These are phyloP conservation scores for Borostomias antarcticus DNA, from an alignment of 2,797 vertebrate species.

Conservation along the genomic window DNA sequence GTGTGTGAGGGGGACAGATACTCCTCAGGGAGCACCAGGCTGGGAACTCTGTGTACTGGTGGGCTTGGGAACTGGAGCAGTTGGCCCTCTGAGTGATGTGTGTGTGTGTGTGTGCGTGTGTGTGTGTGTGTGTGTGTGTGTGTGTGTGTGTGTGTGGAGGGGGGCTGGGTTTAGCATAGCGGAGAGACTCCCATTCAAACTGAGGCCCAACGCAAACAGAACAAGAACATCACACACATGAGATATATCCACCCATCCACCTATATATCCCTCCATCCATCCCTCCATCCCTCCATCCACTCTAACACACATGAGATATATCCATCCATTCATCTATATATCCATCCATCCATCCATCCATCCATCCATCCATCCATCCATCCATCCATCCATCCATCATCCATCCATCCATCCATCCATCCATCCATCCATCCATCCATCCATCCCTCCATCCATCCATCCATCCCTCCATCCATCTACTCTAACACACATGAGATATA, in stretches of 20 bases:
- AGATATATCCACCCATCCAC: constrained; percentile 16
- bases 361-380: too few relatives aligned
- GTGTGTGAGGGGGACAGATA: constrained; percentile 34
- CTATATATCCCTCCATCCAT: too few relatives aligned
- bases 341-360: too few relatives aligned
- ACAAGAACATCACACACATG: constrained; percentile 19
- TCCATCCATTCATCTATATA: too few relatives aligned
- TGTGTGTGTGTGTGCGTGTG: neutral
- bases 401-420: too few relatives aligned
- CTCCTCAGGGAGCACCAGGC: neutral
- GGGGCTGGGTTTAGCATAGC: neutral
- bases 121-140: neutral
- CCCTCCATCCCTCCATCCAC: too few relatives aligned
- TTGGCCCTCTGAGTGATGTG: neutral
- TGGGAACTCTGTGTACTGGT: neutral
- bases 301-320: too few relatives aligned
- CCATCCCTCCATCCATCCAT: too few relatives aligned
- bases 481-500: too few relatives aligned
- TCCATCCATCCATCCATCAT: too few relatives aligned
- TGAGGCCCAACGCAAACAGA: constrained; percentile 22
- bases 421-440: too few relatives aligned
- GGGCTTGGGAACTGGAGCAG: neutral
- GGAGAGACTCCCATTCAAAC: constrained; percentile 23
- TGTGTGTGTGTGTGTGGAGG: neutral
- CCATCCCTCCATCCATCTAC: too few relatives aligned